Evolutionary conservation across 2,797 vertebrate species (phyloP).

Genomic region (Spea hammondii): DNA sequence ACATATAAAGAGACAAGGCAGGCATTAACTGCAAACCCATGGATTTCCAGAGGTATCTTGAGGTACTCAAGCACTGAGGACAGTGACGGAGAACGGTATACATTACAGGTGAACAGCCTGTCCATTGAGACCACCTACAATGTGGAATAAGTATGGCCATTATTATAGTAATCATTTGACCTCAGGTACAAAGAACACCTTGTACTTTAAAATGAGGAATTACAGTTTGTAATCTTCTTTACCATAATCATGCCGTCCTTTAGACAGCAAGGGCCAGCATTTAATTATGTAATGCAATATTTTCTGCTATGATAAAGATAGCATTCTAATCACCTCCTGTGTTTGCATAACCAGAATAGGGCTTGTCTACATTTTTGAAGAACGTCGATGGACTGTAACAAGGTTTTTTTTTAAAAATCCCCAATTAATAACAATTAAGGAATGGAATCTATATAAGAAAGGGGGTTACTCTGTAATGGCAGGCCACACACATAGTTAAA

Average conservation of each 20-base stretch:
- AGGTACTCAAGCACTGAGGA: conserved; percentile 24
- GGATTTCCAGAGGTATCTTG: not conserved
- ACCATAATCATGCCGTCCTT: conserved; percentile 22
- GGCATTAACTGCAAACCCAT: not conserved
- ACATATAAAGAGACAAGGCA: not conserved
- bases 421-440: conserved; percentile 40
- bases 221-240: conserved; percentile 44
- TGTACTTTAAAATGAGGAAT: conserved; percentile 40
- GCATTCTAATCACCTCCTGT: conserved; percentile 13
- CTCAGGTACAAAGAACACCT: conserved; percentile 38
- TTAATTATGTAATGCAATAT: conserved; percentile 44
- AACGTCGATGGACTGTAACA: conserved; percentile 20
- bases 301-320: conserved; percentile 18
- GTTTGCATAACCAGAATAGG: conserved; percentile 10
- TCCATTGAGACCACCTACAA: conserved; percentile 36
- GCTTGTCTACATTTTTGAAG: conserved; percentile 24
- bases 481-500: conserved; percentile 59
- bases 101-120: conserved; percentile 21
- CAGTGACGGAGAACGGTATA: conserved; percentile 12
- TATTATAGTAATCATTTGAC: conserved; percentile 42
- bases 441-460: conserved; percentile 19
- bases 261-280: conserved; percentile 31
- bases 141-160: conserved; percentile 19
- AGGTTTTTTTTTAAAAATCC: conserved; percentile 28
- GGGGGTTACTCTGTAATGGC: conserved; percentile 1